Conservation (phyloP, 35 echinoderm and acorn worm genomes). For the Patiria miniata region DNA sequence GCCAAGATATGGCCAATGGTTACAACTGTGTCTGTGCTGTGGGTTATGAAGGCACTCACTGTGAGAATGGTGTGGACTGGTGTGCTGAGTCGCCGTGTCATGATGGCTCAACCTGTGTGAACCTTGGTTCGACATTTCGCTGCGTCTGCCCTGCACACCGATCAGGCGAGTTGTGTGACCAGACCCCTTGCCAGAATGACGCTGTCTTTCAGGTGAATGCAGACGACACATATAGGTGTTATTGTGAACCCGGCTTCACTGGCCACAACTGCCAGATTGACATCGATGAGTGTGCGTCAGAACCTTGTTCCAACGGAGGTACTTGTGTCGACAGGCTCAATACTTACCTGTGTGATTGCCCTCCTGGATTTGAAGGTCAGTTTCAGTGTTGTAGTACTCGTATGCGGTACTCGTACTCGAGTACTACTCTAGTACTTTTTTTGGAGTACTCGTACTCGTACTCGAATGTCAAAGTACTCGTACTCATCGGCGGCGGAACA, state of each 20-base stretch:
- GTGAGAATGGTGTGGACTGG: constrained; percentile 12
- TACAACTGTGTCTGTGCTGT: not conserved
- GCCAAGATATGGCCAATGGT: not conserved
- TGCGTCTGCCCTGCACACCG: not conserved
- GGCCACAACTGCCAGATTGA: constrained; percentile 46
- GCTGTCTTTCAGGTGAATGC: not conserved
- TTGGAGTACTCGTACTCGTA: too few relatives aligned
- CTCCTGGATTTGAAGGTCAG: constrained; percentile 21
- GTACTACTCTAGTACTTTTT: too few relatives aligned
- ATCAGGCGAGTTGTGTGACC: not conserved
- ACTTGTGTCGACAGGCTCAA: constrained; percentile 1
- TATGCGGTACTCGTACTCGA: too few relatives aligned
- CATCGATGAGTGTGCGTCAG: constrained; percentile 18
- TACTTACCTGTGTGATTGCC: not conserved
- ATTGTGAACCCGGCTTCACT: constrained; percentile 10
- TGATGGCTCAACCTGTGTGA: not conserved
- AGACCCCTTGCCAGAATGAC: constrained; percentile 40
- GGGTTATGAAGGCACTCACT: constrained; percentile 14
- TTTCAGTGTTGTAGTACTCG: too few relatives aligned
- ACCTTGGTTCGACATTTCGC: not conserved
- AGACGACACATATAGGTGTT: constrained; percentile 18
- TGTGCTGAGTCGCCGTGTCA: not conserved
- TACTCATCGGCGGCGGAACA: too few relatives aligned
- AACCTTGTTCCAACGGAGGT: constrained; percentile 12
- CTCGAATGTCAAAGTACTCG: too few relatives aligned